Conservation (phyloP, 2,888 invertebrate genomes). For the Charanyca ferruginea region DNA sequence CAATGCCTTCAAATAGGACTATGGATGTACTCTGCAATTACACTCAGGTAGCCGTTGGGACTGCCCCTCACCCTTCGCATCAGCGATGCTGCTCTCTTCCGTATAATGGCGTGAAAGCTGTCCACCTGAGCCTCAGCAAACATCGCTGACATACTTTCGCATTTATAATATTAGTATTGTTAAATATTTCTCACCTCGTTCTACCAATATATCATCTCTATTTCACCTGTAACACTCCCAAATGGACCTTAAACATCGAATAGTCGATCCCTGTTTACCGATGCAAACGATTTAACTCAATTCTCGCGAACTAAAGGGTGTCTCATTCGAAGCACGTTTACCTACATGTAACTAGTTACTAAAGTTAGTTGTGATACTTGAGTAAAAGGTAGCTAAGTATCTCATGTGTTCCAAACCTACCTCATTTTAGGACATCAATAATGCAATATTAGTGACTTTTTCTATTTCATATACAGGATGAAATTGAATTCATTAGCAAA, state of each 20-base stretch:
- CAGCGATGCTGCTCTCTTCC: no score
- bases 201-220: conserved; percentile 1
- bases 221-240: background rate
- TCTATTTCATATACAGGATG: no score
- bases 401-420: background rate
- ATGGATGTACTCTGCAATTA: no score
- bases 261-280: conserved; percentile 37
- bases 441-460: no score
- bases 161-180: no score
- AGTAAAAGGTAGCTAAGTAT: background rate
- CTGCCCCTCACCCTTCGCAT: no score
- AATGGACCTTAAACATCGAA: conserved; percentile 20
- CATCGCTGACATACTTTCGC: no score
- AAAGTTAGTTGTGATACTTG: conserved; percentile 6
- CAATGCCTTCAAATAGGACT: no score
- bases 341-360: conserved; percentile 22
- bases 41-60: no score
- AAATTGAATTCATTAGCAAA: no score
- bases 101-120: no score
- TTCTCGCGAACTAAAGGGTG: conserved; percentile 34
- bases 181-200: background rate
- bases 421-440: conserved; percentile 1
- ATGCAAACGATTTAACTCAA: conserved; percentile 57
- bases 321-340: conserved; percentile 45
- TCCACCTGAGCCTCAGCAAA: no score